Evolutionary conservation across 2,888 invertebrate genomes (phyloP), one percentile per base, ranked within the genome.

Genomic region (Erebia palarica): DNA sequence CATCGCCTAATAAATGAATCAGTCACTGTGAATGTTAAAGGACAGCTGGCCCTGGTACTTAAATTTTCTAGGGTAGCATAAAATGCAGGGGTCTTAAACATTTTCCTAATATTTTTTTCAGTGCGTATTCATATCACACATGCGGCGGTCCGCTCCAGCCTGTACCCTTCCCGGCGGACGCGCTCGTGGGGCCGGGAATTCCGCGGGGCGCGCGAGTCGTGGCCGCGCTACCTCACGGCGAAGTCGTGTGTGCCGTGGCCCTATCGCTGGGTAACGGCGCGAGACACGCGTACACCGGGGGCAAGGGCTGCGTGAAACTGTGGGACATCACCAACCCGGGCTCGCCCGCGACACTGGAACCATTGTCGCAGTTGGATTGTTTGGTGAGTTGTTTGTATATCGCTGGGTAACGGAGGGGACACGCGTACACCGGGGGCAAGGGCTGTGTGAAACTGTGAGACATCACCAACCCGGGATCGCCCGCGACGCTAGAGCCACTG

Each of bases 401-500:
- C 98, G 71, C 94, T 84, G 10, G 76, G 80, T 9, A 94, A 95
- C 84, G 96, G 96, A 8, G 96, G 75, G 95, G 97, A 79, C 97
- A 97, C 88, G 98, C 98, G n/a, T 99, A 99, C 91, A 99, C 99
- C 0, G 99, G 99, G 42, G 99, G 99, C 75, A 99, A 99, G 91
- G 98, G 99, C 47, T 98, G 98, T 88, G 99, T 99, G 75, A 99
- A 99, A 91, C 97, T 99, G 21, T 98, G 98, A 98, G 98, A 98
- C 87, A 98, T 98, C 80, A 96, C 96, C 81, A 97, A 97, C 82
- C 97, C 97, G 0, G 96, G 96, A 2, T 96, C 97, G 81, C 96
- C 95, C 1, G 96, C 96, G 66, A 97, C 98, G 81, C 89, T 98
- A 55, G 98, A 99, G 77, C 97, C 98, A 9, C 95, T 98, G 8